Evolutionary conservation across 1,140 invertebrate species (phyloP).

Genomic region (Fopius arisanus): DNA sequence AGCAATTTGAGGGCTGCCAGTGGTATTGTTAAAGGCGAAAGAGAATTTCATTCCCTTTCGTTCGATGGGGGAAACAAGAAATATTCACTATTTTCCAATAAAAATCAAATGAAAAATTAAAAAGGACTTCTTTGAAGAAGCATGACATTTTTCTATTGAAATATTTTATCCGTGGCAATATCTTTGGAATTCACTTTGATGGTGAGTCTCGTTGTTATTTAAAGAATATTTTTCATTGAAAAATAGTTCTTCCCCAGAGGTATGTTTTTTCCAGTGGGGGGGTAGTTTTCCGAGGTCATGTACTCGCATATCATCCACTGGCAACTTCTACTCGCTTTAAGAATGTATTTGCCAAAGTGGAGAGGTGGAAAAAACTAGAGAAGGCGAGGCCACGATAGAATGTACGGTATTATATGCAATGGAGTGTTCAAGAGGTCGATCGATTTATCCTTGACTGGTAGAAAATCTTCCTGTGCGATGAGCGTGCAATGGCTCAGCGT

Average conservation of each 20-base stretch:
- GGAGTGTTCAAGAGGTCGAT: constrained; percentile 24
- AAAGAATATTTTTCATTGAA: no score
- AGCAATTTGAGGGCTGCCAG: not conserved
- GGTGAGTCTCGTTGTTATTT: no score
- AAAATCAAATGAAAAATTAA: no score
- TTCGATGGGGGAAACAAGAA: no score
- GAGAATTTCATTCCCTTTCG: no score
- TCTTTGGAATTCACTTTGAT: no score
- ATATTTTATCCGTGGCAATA: no score
- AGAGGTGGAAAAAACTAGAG: not conserved
- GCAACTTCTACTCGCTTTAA: not conserved
- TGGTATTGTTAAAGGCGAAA: no score
- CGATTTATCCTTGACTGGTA: constrained; percentile 25
- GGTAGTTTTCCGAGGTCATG: not conserved
- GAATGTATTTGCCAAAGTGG: not conserved
- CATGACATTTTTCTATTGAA: no score
- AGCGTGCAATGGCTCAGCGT: not conserved
- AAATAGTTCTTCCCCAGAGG: no score
- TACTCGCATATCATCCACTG: not conserved
- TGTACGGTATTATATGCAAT: not conserved
- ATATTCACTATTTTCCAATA: no score
- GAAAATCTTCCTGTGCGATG: constrained; percentile 9
- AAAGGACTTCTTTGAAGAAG: no score
- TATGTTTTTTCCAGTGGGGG: not conserved
- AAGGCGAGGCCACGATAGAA: not conserved